phyloP scores from a whole-genome alignment of 2,797 vertebrate genomes.

The Vireo griseus region DNA sequence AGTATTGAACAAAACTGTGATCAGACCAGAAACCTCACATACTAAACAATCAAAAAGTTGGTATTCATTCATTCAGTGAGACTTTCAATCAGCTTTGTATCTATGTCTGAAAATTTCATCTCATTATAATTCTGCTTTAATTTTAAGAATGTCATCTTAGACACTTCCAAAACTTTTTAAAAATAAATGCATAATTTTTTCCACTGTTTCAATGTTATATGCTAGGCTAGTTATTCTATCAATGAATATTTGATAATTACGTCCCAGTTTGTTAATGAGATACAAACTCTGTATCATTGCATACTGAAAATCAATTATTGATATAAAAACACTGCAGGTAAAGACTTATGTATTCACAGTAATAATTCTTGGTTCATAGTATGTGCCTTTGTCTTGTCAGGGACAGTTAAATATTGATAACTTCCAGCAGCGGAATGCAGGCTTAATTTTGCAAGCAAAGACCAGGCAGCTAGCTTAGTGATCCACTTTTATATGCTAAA shows the following conservation, averaged over 20 bases:
- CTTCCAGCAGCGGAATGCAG: constrained; percentile 9
- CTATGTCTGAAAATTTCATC: neutral
- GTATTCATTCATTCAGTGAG: neutral
- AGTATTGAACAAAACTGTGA: neutral
- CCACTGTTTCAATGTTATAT: neutral
- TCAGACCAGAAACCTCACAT: neutral
- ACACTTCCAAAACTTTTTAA: neutral
- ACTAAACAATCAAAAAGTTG: neutral
- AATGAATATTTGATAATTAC: neutral
- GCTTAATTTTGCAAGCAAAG: constrained; percentile 14
- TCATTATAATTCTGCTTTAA: neutral
- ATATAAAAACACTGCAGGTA: neutral
- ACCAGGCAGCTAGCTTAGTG: neutral
- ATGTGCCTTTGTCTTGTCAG: constrained; percentile 27
- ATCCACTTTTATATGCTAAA: neutral
- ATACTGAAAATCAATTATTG: constrained; percentile 19
- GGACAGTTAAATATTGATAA: constrained; percentile 61
- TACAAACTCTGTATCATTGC: neutral
- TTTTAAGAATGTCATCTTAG: neutral
- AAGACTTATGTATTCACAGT: neutral
- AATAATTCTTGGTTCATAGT: constrained; percentile 19
- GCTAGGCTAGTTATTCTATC: neutral
- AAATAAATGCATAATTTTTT: neutral
- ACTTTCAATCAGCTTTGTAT: neutral
- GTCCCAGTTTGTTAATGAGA: constrained; percentile 8